These are phyloP conservation scores for Himalopsyche phryganea DNA, from an alignment of 1,140 invertebrate genomes.

Conservation along the genomic window DNA sequence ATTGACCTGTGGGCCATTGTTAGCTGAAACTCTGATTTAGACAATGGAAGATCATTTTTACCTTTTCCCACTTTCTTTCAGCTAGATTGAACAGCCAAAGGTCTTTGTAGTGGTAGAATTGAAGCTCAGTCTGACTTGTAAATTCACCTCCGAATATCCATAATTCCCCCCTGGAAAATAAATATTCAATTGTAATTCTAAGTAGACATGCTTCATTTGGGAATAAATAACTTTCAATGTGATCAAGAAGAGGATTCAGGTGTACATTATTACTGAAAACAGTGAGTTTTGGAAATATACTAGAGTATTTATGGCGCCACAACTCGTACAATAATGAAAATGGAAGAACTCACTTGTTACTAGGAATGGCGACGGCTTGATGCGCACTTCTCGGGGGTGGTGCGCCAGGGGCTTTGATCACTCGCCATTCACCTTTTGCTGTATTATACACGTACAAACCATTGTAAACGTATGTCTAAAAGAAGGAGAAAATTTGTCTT, in stretches of 20 bases:
- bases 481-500: no score
- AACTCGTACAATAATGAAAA: no score
- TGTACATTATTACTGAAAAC: no score
- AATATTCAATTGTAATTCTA: slow-evolving; percentile 23
- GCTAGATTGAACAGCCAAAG: slow-evolving; percentile 79
- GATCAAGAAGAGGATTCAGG: no score
- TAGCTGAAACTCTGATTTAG: no score
- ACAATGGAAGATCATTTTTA: slow-evolving; percentile 45
- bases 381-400: slow-evolving; percentile 86
- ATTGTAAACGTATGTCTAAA: slow-evolving; percentile 78
- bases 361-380: slow-evolving; percentile 71
- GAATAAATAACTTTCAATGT: no score
- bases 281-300: no score
- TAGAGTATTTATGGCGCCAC: no score
- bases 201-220: no score
- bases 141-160: slow-evolving; percentile 94
- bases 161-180: slow-evolving; percentile 59
- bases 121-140: slow-evolving; percentile 81
- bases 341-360: slow-evolving; percentile 51
- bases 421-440: slow-evolving; percentile 74
- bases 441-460: slow-evolving; percentile 84
- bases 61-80: slow-evolving; percentile 85
- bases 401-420: slow-evolving; percentile 72
- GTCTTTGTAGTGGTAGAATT: slow-evolving; percentile 93
- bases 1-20: no score